Conservation (phyloP, 1,140 invertebrate species). For the Neelides sp. region DNA sequence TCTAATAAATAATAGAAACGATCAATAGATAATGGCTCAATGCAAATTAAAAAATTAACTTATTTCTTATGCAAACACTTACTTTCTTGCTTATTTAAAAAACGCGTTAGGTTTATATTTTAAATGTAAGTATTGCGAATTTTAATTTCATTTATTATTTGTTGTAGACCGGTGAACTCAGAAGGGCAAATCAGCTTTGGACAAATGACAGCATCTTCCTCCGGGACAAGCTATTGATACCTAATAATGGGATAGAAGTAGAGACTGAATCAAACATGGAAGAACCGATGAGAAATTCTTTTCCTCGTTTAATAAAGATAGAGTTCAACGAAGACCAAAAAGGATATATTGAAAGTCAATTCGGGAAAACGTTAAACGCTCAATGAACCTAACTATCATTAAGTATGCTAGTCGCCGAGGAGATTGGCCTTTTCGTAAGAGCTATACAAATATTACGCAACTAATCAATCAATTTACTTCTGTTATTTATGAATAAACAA, state of each 20-base stretch:
- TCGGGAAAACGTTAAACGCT: conserved; percentile 41
- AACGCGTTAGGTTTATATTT: too few relatives aligned
- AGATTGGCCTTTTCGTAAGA: conserved; percentile 40
- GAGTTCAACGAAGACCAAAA: conserved; percentile 40
- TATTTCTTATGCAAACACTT: too few relatives aligned
- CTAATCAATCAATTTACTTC: too few relatives aligned
- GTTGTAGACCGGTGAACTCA: conserved; percentile 75
- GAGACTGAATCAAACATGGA: conserved; percentile 8
- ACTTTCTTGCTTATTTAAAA: too few relatives aligned
- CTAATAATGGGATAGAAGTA: conserved; percentile 32
- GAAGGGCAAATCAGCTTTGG: conserved; percentile 72
- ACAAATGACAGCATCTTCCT: conserved; percentile 78
- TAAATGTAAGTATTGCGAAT: too few relatives aligned
- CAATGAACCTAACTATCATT: too few relatives aligned
- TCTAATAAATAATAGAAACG: too few relatives aligned
- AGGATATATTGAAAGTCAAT: conserved; percentile 40
- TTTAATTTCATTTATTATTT: conserved; percentile 11
- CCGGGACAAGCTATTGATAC: conserved; percentile 64
- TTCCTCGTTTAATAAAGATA: too few relatives aligned
- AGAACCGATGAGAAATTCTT: too few relatives aligned
- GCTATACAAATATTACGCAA: conserved; percentile 44
- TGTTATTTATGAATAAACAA: neutral
- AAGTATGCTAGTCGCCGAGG: conserved; percentile 42
- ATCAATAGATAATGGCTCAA: too few relatives aligned
- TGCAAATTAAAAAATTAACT: too few relatives aligned